Evolutionary conservation across 2,797 vertebrate genomes (phyloP).

Genomic region (Lycodopsis pacificus): DNA sequence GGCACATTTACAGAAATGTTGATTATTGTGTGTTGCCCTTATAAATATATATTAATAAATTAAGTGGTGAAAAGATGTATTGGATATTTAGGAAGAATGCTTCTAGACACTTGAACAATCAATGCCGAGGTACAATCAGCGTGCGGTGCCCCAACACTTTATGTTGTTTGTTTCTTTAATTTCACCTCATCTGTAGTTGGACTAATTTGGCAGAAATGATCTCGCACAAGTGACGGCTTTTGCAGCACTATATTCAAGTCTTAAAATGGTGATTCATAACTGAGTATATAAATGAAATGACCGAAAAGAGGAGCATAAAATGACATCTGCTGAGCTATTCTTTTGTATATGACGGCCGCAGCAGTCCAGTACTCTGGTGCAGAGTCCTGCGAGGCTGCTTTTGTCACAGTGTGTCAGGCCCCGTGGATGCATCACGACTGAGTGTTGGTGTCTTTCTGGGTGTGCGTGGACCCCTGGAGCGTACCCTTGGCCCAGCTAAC

Average conservation of each 20-base stretch:
- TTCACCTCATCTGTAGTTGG: conserved; percentile 1
- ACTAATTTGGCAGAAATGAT: background rate
- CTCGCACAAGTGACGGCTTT: background rate
- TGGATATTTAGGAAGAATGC: background rate
- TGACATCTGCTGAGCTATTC: conserved; percentile 45
- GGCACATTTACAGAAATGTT: conserved; percentile 1
- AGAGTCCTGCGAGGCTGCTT: conserved; percentile 41
- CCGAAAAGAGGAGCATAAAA: conserved; percentile 28
- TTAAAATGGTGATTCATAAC: conserved; percentile 1
- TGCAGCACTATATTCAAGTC: background rate
- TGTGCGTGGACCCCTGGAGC: conserved; percentile 60
- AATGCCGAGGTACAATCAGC: background rate
- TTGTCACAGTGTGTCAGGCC: conserved; percentile 55
- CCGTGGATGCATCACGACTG: conserved; percentile 55
- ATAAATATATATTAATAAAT: background rate
- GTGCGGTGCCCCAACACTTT: too few species aligned
- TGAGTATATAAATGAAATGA: conserved; percentile 15
- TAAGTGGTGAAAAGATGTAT: background rate
- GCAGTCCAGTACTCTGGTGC: background rate
- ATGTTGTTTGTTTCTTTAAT: background rate
- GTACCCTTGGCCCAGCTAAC: conserved; percentile 47
- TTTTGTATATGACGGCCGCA: background rate
- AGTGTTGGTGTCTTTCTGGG: conserved; percentile 57
- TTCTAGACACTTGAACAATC: background rate
- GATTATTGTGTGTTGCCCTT: background rate